Evolutionary conservation across 2,888 invertebrate species (phyloP).

Genomic region (Abrostola triplasia): DNA sequence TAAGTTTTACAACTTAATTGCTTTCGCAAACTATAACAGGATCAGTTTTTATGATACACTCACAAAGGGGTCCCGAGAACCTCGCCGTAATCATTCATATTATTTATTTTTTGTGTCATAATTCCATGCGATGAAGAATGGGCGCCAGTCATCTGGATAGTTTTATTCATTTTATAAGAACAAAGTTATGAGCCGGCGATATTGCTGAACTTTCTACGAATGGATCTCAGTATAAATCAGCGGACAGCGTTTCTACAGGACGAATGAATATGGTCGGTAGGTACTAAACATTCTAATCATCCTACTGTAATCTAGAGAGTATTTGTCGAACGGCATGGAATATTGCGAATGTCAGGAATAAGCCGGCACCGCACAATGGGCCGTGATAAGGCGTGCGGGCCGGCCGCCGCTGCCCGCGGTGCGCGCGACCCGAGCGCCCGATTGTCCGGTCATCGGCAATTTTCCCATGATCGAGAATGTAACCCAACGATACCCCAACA

Average conservation of each 20-base stretch:
- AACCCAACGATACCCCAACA: slow-evolving; percentile 69
- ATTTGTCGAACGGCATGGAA: slow-evolving; percentile 76
- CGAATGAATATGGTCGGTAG: slow-evolving; percentile 58
- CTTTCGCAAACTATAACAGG: slow-evolving; percentile 85
- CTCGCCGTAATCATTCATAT: slow-evolving; percentile 62
- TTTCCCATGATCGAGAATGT: slow-evolving; percentile 80
- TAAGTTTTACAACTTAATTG: slow-evolving; percentile 86
- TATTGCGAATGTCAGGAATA: slow-evolving; percentile 77
- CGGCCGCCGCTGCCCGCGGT: slow-evolving; percentile 49
- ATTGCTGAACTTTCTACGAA: slow-evolving; percentile 49
- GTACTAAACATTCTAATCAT: slow-evolving; percentile 76
- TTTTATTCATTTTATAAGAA: slow-evolving; percentile 60
- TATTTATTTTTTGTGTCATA: slow-evolving; percentile 76
- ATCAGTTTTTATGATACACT: slow-evolving; percentile 80
- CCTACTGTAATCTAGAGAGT: slow-evolving; percentile 73
- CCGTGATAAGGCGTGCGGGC: slow-evolving; percentile 68
- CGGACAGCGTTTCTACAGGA: slow-evolving; percentile 27
- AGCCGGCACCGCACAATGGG: slow-evolving; percentile 71
- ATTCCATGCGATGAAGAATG: slow-evolving; percentile 75
- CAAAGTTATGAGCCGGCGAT: slow-evolving; percentile 55
- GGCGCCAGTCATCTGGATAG: slow-evolving; percentile 64
- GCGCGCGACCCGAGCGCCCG: slow-evolving; percentile 58
- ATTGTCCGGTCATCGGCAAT: slow-evolving; percentile 74
- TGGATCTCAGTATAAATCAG: slow-evolving; percentile 45
- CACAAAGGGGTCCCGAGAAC: slow-evolving; percentile 73